These are phyloP conservation scores for Lipophrys pholis DNA, from an alignment of 2,113 vertebrate genomes.

Conservation along the genomic window DNA sequence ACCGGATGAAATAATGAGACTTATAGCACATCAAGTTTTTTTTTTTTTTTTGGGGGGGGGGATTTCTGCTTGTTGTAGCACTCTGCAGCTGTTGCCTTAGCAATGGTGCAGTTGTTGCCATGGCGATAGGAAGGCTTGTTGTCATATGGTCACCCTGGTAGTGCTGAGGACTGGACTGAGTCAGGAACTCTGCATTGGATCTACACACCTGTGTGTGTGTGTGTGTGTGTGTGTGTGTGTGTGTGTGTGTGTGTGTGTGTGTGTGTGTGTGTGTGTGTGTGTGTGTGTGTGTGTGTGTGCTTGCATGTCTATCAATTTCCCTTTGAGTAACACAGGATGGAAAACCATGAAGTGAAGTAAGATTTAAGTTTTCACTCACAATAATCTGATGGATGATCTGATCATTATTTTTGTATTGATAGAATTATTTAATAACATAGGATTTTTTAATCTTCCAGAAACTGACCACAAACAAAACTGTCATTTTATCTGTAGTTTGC, in stretches of 20 bases:
- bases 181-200: constrained; percentile 36
- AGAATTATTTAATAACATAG: background rate
- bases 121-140: constrained; percentile 80
- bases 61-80: constrained; percentile 75
- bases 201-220: constrained; percentile 33
- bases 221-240: background rate
- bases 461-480: background rate
- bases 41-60: too few species aligned
- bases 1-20: constrained; percentile 27
- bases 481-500: background rate
- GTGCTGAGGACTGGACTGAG: constrained; percentile 44
- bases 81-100: constrained; percentile 85
- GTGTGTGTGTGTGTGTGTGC: background rate
- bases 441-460: background rate
- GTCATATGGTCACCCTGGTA: constrained; percentile 70
- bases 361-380: constrained; percentile 26
- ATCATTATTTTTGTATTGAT: background rate
- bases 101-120: constrained; percentile 86
- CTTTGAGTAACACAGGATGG: background rate
- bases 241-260: background rate
- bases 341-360: constrained; percentile 20
- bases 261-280: background rate
- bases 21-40: constrained; percentile 56
- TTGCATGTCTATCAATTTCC: background rate
- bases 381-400: constrained; percentile 3